Evolutionary conservation across 1,140 invertebrate species (phyloP).

Genomic region (Conopomorpha cramerella): DNA sequence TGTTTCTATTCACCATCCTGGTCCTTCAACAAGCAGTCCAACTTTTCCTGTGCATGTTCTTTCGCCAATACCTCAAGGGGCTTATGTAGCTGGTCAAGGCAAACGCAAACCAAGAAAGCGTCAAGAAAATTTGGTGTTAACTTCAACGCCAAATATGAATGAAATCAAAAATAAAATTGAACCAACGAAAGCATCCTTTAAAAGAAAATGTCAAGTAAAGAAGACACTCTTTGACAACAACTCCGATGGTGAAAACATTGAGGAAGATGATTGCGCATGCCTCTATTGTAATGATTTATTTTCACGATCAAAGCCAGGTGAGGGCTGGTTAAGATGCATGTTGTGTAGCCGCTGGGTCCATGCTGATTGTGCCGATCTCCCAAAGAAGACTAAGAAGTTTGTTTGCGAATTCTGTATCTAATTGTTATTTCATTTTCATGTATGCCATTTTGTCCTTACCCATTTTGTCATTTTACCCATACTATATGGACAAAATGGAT

Average conservation of each 20-base stretch:
- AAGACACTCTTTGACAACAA: too few species aligned
- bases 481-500: conserved; percentile 4
- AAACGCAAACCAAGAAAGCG: conserved; percentile 1
- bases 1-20: too few species aligned
- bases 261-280: not conserved
- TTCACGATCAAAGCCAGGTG: too few species aligned
- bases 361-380: too few species aligned
- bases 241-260: not conserved
- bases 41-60: too few species aligned
- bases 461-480: conserved; percentile 4
- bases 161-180: not conserved
- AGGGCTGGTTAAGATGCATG: too few species aligned
- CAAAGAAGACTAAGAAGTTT: too few species aligned
- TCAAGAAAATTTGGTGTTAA: not conserved
- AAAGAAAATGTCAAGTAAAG: conserved; percentile 3
- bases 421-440: too few species aligned
- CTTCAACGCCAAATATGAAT: conserved; percentile 4
- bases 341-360: too few species aligned
- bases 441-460: conserved; percentile 7
- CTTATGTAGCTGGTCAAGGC: conserved; percentile 1
- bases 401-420: too few species aligned
- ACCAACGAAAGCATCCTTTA: not conserved
- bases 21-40: too few species aligned
- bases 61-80: conserved; percentile 4
- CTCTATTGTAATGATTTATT: conserved; percentile 3